phyloP scores from a whole-genome alignment of 2,113 vertebrate species.

The Drymodes brunneopygia region DNA sequence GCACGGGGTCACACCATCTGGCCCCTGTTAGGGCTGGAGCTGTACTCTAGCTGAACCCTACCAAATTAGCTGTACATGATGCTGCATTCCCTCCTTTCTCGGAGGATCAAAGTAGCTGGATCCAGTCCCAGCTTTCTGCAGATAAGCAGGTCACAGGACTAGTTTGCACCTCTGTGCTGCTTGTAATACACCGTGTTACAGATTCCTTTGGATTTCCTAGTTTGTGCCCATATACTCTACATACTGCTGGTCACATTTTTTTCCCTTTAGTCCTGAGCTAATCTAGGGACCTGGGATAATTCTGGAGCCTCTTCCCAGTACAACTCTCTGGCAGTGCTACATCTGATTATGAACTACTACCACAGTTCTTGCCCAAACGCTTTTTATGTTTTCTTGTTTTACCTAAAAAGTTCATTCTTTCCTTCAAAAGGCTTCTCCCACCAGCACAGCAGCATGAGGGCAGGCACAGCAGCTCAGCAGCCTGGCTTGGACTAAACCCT shows the following conservation, averaged over 20 bases:
- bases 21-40: background rate
- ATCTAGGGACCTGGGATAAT: conserved; percentile 31
- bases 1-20: background rate
- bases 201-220: conserved; percentile 66
- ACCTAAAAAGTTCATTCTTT: conserved; percentile 31
- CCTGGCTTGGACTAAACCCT: conserved; percentile 5
- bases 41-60: conserved; percentile 72
- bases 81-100: conserved; percentile 64
- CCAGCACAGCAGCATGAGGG: background rate
- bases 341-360: conserved; percentile 6
- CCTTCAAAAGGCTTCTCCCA: conserved; percentile 37
- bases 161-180: conserved; percentile 61
- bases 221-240: background rate
- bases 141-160: conserved; percentile 78
- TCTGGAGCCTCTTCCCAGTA: background rate
- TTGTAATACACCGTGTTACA: conserved; percentile 42
- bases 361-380: background rate
- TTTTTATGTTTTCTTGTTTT: conserved; percentile 30
- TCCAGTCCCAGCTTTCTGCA: conserved; percentile 53
- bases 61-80: conserved; percentile 72
- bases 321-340: background rate
- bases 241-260: conserved; percentile 12
- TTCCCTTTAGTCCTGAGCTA: conserved; percentile 17
- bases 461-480: conserved; percentile 22
- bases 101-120: conserved; percentile 74